These are phyloP conservation scores for Drosophila miranda DNA, from an alignment of 1,140 invertebrate species.

Conservation along the genomic window DNA sequence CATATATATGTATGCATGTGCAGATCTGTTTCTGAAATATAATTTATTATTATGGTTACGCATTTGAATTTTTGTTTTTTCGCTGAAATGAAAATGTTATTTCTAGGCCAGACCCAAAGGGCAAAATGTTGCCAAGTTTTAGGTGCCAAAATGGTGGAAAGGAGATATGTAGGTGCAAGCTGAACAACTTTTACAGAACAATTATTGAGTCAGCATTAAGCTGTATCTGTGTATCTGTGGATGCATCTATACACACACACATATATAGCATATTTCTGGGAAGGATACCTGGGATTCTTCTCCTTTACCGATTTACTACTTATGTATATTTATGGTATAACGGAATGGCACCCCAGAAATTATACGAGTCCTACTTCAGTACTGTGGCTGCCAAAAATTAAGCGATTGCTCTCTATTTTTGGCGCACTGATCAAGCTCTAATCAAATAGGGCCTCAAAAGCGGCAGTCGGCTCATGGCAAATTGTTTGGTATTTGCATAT, in stretches of 20 bases:
- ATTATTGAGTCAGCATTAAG: constrained; percentile 15
- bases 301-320: too few relatives aligned
- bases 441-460: constrained; percentile 58
- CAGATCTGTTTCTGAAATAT: constrained; percentile 38
- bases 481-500: constrained; percentile 77
- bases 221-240: not conserved
- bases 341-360: too few relatives aligned
- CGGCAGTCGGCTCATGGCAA: constrained; percentile 48
- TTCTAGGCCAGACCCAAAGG: constrained; percentile 1
- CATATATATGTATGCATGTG: constrained; percentile 16
- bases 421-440: constrained; percentile 68
- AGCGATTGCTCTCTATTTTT: constrained; percentile 46
- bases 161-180: not conserved
- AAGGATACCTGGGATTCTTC: too few relatives aligned
- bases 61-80: constrained; percentile 35
- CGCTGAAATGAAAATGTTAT: constrained; percentile 29
- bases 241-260: too few relatives aligned
- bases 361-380: not conserved
- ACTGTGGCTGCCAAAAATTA: constrained; percentile 18
- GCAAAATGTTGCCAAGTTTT: constrained; percentile 11
- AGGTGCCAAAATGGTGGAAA: not conserved
- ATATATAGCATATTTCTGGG: too few relatives aligned
- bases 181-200: constrained; percentile 11
- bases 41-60: constrained; percentile 62
- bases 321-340: too few relatives aligned